Conservation (phyloP, 2,888 invertebrate genomes). For the Sympetrum striolatum region DNA sequence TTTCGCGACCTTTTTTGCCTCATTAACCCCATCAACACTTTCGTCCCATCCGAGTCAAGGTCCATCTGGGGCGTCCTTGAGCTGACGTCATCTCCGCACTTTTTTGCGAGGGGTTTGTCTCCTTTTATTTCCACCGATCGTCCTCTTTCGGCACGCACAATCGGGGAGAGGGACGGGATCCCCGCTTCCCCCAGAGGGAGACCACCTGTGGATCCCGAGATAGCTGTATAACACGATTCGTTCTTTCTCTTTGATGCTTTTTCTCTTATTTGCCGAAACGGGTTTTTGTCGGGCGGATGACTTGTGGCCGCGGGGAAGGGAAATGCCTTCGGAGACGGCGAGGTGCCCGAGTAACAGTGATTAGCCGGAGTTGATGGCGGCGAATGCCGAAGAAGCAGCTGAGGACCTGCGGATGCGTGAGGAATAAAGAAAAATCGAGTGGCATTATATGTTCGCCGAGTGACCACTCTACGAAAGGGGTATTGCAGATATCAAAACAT, state of each 20-base stretch:
- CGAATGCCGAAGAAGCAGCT: neutral
- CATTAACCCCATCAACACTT: neutral
- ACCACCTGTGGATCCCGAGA: slow-evolving; percentile 32
- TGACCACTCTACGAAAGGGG: too few species aligned
- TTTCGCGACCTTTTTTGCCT: neutral
- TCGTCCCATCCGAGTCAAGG: neutral
- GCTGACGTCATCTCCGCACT: neutral
- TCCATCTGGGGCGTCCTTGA: neutral
- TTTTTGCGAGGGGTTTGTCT: neutral
- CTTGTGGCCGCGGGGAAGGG: neutral
- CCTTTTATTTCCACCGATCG: neutral
- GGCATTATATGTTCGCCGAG: too few species aligned
- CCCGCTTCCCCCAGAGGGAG: neutral
- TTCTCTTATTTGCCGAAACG: neutral
- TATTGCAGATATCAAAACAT: too few species aligned
- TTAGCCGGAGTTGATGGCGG: neutral
- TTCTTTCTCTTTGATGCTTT: neutral
- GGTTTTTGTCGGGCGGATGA: neutral
- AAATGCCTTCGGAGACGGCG: neutral
- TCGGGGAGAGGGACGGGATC: neutral
- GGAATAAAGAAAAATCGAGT: neutral
- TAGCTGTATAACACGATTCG: slow-evolving; percentile 1
- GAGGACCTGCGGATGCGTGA: neutral
- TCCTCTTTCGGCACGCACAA: neutral
- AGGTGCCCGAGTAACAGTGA: neutral